These are phyloP conservation scores for Halocynthia aurantium DNA, from an alignment of 23 tunicate species.

Conservation along the genomic window DNA sequence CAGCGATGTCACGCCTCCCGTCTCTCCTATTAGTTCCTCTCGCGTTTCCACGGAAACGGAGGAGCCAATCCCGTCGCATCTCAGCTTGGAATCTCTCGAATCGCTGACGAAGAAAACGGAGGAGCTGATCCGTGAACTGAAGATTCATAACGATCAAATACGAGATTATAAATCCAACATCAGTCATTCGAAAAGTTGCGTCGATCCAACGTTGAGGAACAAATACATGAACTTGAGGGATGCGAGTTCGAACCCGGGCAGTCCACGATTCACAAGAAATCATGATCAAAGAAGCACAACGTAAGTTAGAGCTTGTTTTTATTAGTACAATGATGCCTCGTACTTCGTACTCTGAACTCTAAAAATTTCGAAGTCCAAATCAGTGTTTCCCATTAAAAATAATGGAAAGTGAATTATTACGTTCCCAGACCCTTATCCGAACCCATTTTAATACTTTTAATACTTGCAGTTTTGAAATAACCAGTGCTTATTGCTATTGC, in stretches of 20 bases:
- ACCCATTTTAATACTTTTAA: no score
- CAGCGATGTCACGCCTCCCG: slow-evolving; percentile 13
- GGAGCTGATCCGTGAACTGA: slow-evolving; percentile 19
- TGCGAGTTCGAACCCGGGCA: slow-evolving; percentile 18
- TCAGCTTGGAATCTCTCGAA: background rate
- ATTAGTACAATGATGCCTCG: background rate
- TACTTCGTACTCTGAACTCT: background rate
- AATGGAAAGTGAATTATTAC: no score
- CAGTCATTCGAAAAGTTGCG: slow-evolving; percentile 16
- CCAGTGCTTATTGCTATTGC: no score
- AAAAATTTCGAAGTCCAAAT: no score
- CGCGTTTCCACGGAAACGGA: background rate
- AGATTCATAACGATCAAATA: slow-evolving; percentile 11
- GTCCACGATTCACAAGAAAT: background rate
- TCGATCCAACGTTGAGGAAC: slow-evolving; percentile 12
- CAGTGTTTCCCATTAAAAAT: no score
- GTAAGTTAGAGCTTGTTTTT: background rate
- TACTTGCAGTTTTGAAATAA: no score
- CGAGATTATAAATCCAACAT: slow-evolving; percentile 1
- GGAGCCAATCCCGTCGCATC: no score
- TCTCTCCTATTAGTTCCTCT: slow-evolving; percentile 11
- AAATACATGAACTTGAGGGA: slow-evolving; percentile 10
- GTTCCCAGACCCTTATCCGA: no score
- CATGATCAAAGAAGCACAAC: slow-evolving; percentile 18
- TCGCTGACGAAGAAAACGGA: slow-evolving; percentile 14